A percentile compares a stretch with the other conserved stretches of the same genome.
These are phyloP conservation scores for Mesocentrotus franciscanus DNA, from an alignment of 53 echinoderm and acorn worm species.

Conservation along the genomic window DNA sequence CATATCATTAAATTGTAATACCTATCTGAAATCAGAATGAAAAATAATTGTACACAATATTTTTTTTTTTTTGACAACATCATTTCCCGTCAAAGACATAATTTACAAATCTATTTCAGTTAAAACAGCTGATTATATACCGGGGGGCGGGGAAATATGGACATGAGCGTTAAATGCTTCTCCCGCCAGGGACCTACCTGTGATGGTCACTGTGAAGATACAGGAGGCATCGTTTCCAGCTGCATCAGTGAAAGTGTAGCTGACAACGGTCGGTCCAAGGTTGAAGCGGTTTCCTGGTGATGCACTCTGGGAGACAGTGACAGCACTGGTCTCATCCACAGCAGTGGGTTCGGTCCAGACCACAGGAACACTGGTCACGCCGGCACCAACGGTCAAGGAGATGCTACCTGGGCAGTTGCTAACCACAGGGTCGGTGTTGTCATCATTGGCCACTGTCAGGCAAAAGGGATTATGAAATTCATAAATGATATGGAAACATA, in stretches of 20 bases:
- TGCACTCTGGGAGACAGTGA: not conserved
- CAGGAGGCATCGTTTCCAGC: slow-evolving; percentile 46
- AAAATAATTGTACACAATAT: no score
- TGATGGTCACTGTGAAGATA: slow-evolving; percentile 36
- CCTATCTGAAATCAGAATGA: no score
- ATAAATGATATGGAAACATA: no score
- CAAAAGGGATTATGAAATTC: no score
- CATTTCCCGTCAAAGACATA: no score
- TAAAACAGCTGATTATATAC: no score
- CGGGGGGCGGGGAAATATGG: not conserved
- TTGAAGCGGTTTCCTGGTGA: slow-evolving; percentile 34
- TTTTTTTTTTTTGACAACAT: no score
- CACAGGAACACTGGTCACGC: slow-evolving; percentile 43
- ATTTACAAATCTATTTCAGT: no score
- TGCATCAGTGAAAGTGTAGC: slow-evolving; percentile 63
- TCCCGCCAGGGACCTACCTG: not conserved
- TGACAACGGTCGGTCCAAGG: slow-evolving; percentile 14
- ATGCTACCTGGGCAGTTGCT: slow-evolving; percentile 60
- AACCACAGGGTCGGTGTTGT: slow-evolving; percentile 58
- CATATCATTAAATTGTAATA: no score
- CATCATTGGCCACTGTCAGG: not conserved
- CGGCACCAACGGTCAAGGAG: slow-evolving; percentile 23
- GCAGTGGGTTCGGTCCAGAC: slow-evolving; percentile 62
- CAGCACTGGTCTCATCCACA: slow-evolving; percentile 54
- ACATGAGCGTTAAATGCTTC: no score